Evolutionary conservation across 2,888 invertebrate species (phyloP).

Genomic region (Campopleginae sp.): DNA sequence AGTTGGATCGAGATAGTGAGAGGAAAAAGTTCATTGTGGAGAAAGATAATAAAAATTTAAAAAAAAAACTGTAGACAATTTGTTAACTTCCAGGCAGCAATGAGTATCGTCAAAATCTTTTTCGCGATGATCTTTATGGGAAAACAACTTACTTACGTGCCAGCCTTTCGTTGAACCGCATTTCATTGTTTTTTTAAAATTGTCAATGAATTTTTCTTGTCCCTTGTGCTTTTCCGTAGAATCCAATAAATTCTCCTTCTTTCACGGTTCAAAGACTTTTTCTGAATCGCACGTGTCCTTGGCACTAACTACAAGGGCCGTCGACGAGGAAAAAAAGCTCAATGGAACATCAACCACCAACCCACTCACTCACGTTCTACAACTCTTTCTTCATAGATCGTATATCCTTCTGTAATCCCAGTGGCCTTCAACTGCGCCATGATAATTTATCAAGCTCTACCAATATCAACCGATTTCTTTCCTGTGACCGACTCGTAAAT

Average conservation of each 20-base stretch:
- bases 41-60: background rate
- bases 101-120: too few relatives aligned
- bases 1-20: background rate
- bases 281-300: constrained; percentile 13
- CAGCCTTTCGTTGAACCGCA: background rate
- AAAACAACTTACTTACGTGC: too few relatives aligned
- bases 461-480: constrained; percentile 22
- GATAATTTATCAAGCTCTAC: constrained; percentile 61
- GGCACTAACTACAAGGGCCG: constrained; percentile 16
- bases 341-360: constrained; percentile 47
- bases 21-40: background rate
- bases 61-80: too few relatives aligned
- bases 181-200: background rate
- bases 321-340: constrained; percentile 34
- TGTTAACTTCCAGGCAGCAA: too few relatives aligned
- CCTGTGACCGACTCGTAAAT: background rate
- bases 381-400: constrained; percentile 46
- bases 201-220: background rate
- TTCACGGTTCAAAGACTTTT: constrained; percentile 45
- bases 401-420: constrained; percentile 44
- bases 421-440: constrained; percentile 31
- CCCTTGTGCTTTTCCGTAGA: background rate
- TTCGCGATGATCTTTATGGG: too few relatives aligned
- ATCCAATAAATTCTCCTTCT: constrained; percentile 27
- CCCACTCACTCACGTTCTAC: constrained; percentile 24